Conservation (phyloP, 2,888 invertebrate genomes). For the Hemicrepidius hirtus region DNA sequence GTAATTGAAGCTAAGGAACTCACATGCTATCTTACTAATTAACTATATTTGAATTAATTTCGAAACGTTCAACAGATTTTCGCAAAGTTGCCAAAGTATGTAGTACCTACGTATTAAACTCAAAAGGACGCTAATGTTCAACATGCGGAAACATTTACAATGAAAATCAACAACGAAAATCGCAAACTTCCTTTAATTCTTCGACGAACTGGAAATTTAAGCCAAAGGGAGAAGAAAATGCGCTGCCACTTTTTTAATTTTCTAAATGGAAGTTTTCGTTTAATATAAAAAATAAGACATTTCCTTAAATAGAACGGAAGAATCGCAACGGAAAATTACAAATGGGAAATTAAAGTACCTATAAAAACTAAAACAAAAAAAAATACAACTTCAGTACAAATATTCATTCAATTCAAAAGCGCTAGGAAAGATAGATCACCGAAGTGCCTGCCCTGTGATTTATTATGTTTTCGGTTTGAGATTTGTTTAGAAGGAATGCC, state of each 20-base stretch:
- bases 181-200: too few species aligned
- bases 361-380: slow-evolving; percentile 19
- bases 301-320: not conserved
- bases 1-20: slow-evolving; percentile 10
- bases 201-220: not conserved
- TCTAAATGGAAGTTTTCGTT: slow-evolving; percentile 1
- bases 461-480: slow-evolving; percentile 51
- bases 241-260: slow-evolving; percentile 15
- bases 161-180: too few species aligned
- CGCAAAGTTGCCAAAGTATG: too few species aligned
- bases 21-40: slow-evolving; percentile 15
- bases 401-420: slow-evolving; percentile 21
- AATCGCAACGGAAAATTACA: not conserved
- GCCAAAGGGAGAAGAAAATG: not conserved
- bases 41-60: slow-evolving; percentile 7
- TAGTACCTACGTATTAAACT: too few species aligned
- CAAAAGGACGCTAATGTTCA: too few species aligned
- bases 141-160: too few species aligned
- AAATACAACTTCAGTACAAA: slow-evolving; percentile 30
- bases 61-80: not conserved
- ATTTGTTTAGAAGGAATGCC: slow-evolving; percentile 48
- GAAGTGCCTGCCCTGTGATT: slow-evolving; percentile 45
- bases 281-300: not conserved
- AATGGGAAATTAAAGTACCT: slow-evolving; percentile 19
- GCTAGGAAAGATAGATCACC: slow-evolving; percentile 32